These are phyloP conservation scores for Pachyrhynchus sulphureomaculatus DNA, from an alignment of 1,140 invertebrate species.

Conservation along the genomic window DNA sequence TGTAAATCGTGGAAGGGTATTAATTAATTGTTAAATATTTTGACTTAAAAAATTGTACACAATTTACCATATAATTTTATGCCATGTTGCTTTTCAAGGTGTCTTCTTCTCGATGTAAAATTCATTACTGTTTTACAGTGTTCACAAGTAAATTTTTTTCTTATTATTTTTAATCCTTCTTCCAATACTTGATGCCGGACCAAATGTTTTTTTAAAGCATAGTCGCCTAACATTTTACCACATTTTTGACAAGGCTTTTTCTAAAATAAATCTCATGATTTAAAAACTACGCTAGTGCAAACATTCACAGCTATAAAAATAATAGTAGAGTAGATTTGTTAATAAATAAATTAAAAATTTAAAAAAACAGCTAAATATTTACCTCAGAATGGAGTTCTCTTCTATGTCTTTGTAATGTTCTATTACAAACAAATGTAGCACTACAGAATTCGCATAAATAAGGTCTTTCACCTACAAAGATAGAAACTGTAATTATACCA, in stretches of 20 bases:
- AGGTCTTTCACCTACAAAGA: neutral
- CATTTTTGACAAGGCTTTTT: neutral
- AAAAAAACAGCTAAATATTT: too few relatives aligned
- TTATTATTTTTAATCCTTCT: neutral
- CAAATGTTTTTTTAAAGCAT: slow-evolving; percentile 1
- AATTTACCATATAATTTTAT: neutral
- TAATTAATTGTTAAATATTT: neutral
- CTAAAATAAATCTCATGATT: neutral
- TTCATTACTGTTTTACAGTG: neutral
- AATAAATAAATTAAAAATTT: too few relatives aligned
- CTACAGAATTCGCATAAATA: neutral
- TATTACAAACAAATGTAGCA: neutral
- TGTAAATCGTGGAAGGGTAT: too few relatives aligned
- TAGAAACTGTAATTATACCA: too few relatives aligned
- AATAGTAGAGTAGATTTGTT: too few relatives aligned
- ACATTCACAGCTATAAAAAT: too few relatives aligned
- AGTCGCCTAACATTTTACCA: neutral
- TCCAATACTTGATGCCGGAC: neutral
- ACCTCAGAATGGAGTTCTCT: neutral
- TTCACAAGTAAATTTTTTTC: neutral
- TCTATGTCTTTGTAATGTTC: neutral
- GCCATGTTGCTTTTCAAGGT: neutral
- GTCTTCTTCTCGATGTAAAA: neutral
- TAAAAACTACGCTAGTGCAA: too few relatives aligned
- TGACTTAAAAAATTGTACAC: neutral